These are phyloP conservation scores for Lithobates sylvaticus DNA, from an alignment of 2,797 vertebrate species.

Conservation along the genomic window DNA sequence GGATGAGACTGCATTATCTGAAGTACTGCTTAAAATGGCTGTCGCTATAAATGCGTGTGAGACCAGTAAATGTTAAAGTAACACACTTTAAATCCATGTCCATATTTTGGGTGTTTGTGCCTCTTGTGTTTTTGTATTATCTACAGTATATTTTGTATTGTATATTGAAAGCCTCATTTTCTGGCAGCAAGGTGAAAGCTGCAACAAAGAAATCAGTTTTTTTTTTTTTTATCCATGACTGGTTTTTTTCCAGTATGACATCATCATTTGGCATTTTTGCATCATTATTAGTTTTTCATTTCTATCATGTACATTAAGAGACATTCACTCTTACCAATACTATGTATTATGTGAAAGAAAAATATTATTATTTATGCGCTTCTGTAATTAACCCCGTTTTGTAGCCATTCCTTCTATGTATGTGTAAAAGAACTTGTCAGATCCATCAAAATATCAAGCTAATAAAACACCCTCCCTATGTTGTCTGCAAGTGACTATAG, in stretches of 20 bases:
- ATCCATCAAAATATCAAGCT: not conserved
- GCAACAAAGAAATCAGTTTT: not conserved
- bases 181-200: constrained; percentile 7
- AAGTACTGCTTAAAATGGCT: not conserved
- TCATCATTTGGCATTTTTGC: constrained; percentile 16
- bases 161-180: not conserved
- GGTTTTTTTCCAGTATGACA: constrained; percentile 2
- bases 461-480: not conserved
- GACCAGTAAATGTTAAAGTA: not conserved
- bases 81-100: not conserved
- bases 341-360: constrained; percentile 1
- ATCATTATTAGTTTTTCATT: constrained; percentile 4
- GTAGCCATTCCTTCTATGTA: not conserved
- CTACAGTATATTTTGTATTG: not conserved
- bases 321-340: constrained; percentile 23
- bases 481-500: not conserved
- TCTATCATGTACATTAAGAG: not conserved
- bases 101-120: constrained; percentile 17
- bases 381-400: constrained; percentile 23
- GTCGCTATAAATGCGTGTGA: not conserved
- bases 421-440: constrained; percentile 5
- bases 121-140: not conserved
- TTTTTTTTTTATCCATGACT: not conserved
- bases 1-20: not conserved
- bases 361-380: not conserved